A percentile compares a stretch with the other conserved stretches of the same genome.
Evolutionary conservation across 2,797 vertebrate genomes (phyloP).

Genomic region (Pangasius macronema): DNA sequence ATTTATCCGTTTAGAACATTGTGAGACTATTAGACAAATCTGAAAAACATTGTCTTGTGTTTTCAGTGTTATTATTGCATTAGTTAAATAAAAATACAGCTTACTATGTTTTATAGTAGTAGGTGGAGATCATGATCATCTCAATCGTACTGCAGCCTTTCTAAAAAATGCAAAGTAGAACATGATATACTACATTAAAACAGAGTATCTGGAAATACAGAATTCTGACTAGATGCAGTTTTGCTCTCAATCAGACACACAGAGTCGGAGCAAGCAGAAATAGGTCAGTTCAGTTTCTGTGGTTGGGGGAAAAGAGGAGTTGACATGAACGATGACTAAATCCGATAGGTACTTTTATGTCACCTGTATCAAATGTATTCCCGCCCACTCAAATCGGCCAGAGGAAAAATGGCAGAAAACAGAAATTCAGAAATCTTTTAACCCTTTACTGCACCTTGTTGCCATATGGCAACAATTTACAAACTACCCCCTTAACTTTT

Average conservation of each 20-base stretch:
- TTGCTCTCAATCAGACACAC: neutral
- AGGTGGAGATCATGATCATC: neutral
- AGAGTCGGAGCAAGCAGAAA: neutral
- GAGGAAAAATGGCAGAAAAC: neutral
- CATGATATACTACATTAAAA: neutral
- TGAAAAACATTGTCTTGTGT: neutral
- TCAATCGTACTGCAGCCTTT: neutral
- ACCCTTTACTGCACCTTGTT: no score
- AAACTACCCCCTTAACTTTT: no score
- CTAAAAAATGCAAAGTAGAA: neutral
- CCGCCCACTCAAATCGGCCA: neutral
- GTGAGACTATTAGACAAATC: neutral
- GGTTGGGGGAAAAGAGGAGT: neutral
- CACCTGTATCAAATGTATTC: neutral
- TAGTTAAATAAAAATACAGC: neutral
- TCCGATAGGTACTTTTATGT: neutral
- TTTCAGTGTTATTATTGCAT: neutral
- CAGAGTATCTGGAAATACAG: neutral
- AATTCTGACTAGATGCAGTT: neutral
- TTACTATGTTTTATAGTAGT: neutral
- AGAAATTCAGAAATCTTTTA: neutral
- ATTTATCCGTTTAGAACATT: neutral
- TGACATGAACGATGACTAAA: neutral
- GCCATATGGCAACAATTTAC: no score
- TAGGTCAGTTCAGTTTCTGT: neutral